Evolutionary conservation across 2,797 vertebrate species (phyloP), one percentile per base, ranked within the genome.

Genomic region (Sphenodon punctatus): DNA sequence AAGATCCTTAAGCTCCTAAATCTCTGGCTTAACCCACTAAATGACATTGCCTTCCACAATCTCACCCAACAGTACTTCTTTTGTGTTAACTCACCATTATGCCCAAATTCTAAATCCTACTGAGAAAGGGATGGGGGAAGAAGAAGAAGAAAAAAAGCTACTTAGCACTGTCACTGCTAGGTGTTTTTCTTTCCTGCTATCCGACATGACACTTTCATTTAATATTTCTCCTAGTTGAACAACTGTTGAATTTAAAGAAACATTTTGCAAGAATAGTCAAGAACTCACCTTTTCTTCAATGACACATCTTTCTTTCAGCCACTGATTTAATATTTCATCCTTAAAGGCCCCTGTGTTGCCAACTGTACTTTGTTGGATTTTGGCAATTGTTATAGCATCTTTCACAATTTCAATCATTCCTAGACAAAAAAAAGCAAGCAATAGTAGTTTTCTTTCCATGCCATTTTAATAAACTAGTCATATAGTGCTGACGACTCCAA

Each of bases 381-480:
- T 98, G 43, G 99, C 99, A 32, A 99, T 99, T 36, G 99, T 99
- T 27, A 97, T 98, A 86, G 99, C 98, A 10, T 99, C 98, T 92
- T 99, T 99, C 58, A 99, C 99, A 6, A 99, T 99, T 95, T 99
- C 97, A 0, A 99, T 99, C 98, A 99, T 99, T 74, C 99, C 99
- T 99, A 65, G 3, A 75, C 30, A 80, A 89, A 67, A 82, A 19
- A 15, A 87, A 58, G 7, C 12, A 58, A 43, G 6, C 69, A 4
- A 7, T 39, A 20, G 20, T 51, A n/a, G 67, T 38, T 49, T 51
- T 51, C 34, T n/a, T n/a, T n/a, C n/a, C n/a, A n/a, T n/a, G n/a
- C n/a, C n/a, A n/a, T n/a, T n/a, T n/a, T n/a, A n/a, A n/a, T n/a
- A n/a, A n/a, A n/a, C n/a, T n/a, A n/a, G n/a, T n/a, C n/a, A n/a